phyloP scores from a whole-genome alignment of 2,888 invertebrate species.

The Leucozona laternaria region DNA sequence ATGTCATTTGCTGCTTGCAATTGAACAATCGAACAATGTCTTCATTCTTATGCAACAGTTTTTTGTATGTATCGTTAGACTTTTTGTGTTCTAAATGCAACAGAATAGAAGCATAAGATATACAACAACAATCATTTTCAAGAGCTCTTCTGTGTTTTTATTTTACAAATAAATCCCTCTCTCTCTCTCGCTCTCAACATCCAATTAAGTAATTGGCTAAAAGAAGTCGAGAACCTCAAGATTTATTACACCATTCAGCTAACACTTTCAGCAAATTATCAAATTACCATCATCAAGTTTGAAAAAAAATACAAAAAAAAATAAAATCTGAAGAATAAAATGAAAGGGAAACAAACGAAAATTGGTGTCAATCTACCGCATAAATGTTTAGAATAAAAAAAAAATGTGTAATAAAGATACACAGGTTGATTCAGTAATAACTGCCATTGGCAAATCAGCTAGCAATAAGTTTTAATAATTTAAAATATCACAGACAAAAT shows the following conservation, averaged over 20 bases:
- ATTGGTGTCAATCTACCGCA: slow-evolving; percentile 42
- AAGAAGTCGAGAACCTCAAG: slow-evolving; percentile 37
- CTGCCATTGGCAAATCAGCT: no score
- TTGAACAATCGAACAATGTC: slow-evolving; percentile 28
- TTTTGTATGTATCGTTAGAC: slow-evolving; percentile 6
- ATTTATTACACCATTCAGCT: slow-evolving; percentile 41
- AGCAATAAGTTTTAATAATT: no score
- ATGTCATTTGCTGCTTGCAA: slow-evolving; percentile 38
- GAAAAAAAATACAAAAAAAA: slow-evolving; percentile 1
- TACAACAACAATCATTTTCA: not conserved
- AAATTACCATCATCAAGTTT: slow-evolving; percentile 62
- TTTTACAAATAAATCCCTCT: slow-evolving; percentile 21
- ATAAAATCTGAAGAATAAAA: slow-evolving; percentile 33
- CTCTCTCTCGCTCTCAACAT: not conserved
- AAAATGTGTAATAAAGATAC: slow-evolving; percentile 5
- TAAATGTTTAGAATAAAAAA: slow-evolving; percentile 5
- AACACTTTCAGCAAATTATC: slow-evolving; percentile 51
- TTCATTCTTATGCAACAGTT: slow-evolving; percentile 48
- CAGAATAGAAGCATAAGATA: not conserved
- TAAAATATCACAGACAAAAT: no score
- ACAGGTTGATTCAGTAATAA: not conserved
- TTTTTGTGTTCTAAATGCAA: slow-evolving; percentile 59
- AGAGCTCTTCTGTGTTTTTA: not conserved
- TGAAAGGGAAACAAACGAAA: slow-evolving; percentile 49
- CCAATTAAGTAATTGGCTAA: slow-evolving; percentile 64